Base-by-base conservation (phyloP, 2,888 invertebrate genomes). In the Hemaris fuciformis region DNA sequence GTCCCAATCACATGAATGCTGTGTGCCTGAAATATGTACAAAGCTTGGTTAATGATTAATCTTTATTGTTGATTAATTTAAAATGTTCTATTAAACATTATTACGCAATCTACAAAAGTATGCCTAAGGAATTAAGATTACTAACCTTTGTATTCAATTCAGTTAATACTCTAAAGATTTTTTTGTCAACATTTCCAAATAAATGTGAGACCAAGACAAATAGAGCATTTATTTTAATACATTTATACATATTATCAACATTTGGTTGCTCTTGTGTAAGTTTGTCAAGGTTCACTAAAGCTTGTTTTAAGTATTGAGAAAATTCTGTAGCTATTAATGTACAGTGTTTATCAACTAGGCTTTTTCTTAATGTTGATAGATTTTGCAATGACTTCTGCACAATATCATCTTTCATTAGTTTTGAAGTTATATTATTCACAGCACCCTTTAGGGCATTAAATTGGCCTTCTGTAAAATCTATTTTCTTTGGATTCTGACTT, bases 1-100 rank as follows among this genome's bases (percentile, higher is more conserved):
- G 96, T 96, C 0, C 97, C 98, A 63, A 95, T 93, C 34, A 99
- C 87, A 53, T 96, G 95, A 63, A 98, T 95, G 34, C 96, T 96
- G 68, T 96, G 96, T 48, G 96, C 94, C 94, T 96, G 81, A 13
- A 89, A 89, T 69, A 69, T 48, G 63, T 46, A 13, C 13, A 25
- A 27, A 25, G 0, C 5, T 27, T 6, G 25, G 18, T 56, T n/a
- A 5, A 20, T 20, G n/a, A n/a, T 10, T 10, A 48, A 3, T 10
- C 25, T n/a, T 25, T 2, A 48, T 23, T 10, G 8, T 34, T 20
- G 3, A 18, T 10, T 8, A 10, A 18, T 3, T 43, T 41, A 18
- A 34, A 15, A 23, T 31, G n/a, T 10, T 22, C 18, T 22, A 45
- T 18, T 10, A 48, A 34, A 18, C n/a, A 18, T 13, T 5, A 10